Base-by-base conservation (phyloP, 2,113 vertebrate species). In the Trichechus manatus region DNA sequence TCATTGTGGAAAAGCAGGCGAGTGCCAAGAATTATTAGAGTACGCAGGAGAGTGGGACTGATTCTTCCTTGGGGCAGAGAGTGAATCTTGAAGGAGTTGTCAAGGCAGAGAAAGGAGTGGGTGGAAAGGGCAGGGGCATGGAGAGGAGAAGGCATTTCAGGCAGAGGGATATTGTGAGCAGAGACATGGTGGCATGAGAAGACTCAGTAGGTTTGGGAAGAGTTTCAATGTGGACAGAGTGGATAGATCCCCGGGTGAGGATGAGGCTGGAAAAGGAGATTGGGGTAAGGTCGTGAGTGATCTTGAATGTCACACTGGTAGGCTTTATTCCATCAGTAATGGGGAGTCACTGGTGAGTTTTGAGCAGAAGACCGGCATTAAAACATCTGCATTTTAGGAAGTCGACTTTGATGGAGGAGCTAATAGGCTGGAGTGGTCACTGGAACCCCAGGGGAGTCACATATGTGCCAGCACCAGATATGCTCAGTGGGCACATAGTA, bases 41-140 rank as follows among this genome's bases (percentile, higher is more conserved):
- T 61, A 56, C 20, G n/a, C 1, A 61, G 44, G 61, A 81, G 79
- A 9, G 84, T 9, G 42, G 84, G 36, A 44, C 47, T 25, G 22
- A 79, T 42, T 93, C 56, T 91, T 89, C 25, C 47, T 70, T 53
- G 33, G 56, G 82, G 50, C 66, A 66, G 64, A 29, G 9, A 74
- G 29, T 56, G 61, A 42, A 47, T 17, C 74, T 50, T n/a, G 29
- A 36, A 96, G 98, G 96, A 85, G 83, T 4, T 94, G 93, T 89
- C 42, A 68, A 96, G 93, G 74, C 91, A 98, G 75, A 98, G 36
- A 78, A 80, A 63, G 31, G 42, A 10, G 6, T 68, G 20, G 25
- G 36, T 27, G 13, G 14, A 3, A 92, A 5, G 13, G 11, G 4
- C 56, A n/a, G 27, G 23, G 33, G 23, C 15, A 22, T 19, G 22